These are phyloP conservation scores for Takifugu bimaculatus DNA, from an alignment of 2,113 vertebrate genomes.

Conservation along the genomic window DNA sequence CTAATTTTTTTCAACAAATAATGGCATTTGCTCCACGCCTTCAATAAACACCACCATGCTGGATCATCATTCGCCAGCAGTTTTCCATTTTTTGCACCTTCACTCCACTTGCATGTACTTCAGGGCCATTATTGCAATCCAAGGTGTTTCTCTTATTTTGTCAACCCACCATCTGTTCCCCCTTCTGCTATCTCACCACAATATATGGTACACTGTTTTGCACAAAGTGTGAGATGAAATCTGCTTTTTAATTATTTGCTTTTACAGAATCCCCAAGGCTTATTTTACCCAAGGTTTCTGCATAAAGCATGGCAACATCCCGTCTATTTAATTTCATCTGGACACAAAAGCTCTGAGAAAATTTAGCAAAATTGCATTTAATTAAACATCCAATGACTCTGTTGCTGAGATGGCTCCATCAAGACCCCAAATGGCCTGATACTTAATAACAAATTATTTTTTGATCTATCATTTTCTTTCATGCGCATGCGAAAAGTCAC, in stretches of 20 bases:
- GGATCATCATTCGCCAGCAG: too few species aligned
- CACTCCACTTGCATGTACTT: background rate
- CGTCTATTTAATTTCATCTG: conserved; percentile 1
- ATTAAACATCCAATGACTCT: conserved; percentile 2
- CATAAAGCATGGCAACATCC: background rate
- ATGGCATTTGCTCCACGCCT: too few species aligned
- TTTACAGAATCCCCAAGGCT: background rate
- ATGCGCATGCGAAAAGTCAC: conserved; percentile 1
- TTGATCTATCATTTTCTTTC: background rate
- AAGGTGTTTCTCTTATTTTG: background rate
- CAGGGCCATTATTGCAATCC: background rate
- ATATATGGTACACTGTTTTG: background rate
- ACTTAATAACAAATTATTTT: conserved; percentile 1
- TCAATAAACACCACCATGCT: too few species aligned
- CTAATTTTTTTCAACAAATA: too few species aligned
- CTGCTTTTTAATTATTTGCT: conserved; percentile 16
- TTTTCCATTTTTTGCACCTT: too few species aligned
- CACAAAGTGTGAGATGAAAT: background rate
- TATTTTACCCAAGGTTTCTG: background rate
- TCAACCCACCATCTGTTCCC: background rate
- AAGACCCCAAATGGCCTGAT: background rate
- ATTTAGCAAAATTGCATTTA: conserved; percentile 10
- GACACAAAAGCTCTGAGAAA: conserved; percentile 17
- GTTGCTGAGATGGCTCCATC: conserved; percentile 14
- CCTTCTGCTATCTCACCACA: background rate